Base-by-base conservation (phyloP, 1,140 invertebrate species). In the Macrosteles quadrilineatus region DNA sequence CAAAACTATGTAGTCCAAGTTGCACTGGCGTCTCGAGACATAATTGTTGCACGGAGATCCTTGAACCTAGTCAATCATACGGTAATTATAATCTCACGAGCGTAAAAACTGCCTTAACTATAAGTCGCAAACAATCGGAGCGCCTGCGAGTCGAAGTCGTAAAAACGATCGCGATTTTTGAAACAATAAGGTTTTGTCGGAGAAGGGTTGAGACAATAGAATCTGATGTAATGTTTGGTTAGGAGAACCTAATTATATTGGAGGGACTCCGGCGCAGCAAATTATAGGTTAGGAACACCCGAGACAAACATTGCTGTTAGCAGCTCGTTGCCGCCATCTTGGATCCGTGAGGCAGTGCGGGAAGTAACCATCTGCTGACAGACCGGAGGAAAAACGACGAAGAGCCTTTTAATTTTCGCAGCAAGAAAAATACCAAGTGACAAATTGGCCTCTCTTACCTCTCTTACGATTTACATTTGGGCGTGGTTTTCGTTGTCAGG, bases 231-330 rank as follows among this genome's bases (percentile, higher is more conserved):
- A 59, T 59, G 55, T 59, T 59, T 59, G 55, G 55, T 59, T 59
- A 59, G 55, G 55, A 27, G 55, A 59, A 59, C 55, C 55, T 59
- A 59, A 59, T 59, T 59, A 59, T 59, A 59, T 59, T 59, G 55
- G 55, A 59, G 21, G 23, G 55, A 27, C 14, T 59, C 55, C 55
- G 55, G 25, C 55, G 11, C 21, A 25, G 55, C 55, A 59, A 59
- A 59, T 59, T 59, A 59, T 59, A 59, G 55, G 55, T 59, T 59
- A 59, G 55, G 55, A 21, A 27, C 11, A 12, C 4, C 55, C 55
- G 55, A 59, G 55, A 59, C 55, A 59, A 59, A 59, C 55, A 59
- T 59, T 25, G 55, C 23, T 59, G 55, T 59, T 59, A 30, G 25
- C 55, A 59, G 55, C 55, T 59, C 55, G 55, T 59, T 59, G 55